Base-by-base conservation (phyloP, 2,113 vertebrate genomes). In the Rallus limicola region DNA sequence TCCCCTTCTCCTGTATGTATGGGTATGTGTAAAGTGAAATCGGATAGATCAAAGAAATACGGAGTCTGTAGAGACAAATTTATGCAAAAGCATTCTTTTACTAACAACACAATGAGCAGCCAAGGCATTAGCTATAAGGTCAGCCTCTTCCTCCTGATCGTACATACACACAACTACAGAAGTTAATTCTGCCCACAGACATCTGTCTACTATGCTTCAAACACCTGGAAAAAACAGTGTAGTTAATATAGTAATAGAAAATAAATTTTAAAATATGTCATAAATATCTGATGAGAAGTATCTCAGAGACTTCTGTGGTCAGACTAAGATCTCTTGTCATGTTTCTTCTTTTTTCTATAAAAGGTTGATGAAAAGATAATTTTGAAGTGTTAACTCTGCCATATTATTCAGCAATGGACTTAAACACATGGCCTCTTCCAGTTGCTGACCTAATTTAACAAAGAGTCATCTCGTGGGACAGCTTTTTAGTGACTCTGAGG, bases 391-490 rank as follows among this genome's bases (percentile, higher is more conserved):
- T 94, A 92, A 75, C 58, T 29, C 40, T 86, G 63, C 34, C 9
- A 36, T 79, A 53, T 78, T 55, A 84, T 93, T 96, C 76, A 58
- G 13, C 34, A 93, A 14, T 58, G 23, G 14, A 93, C 34, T 16
- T 94, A 65, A 46, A 90, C 90, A 93, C 92, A 68, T 71, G 59
- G 63, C 21, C 33, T 28, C 55, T 58, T 90, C 44, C 86, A 87
- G 81, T 82, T 92, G 91, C 86, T 96, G 95, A 95, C 95, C 95
- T 97, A 97, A 94, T 96, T 97, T 96, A 96, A 92, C 72, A 56
- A 63, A 94, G 69, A 85, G 38, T 96, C 78, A 64, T 96, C 91
- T 84, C 90, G n/a, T 56, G 84, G 97, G 86, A 74, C 62, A 95
- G 68, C 48, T 83, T 88, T 97, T 94, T 80, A 96, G 69, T 92